These are phyloP conservation scores for Athalia circularis DNA, from an alignment of 2,888 invertebrate genomes.

Conservation along the genomic window DNA sequence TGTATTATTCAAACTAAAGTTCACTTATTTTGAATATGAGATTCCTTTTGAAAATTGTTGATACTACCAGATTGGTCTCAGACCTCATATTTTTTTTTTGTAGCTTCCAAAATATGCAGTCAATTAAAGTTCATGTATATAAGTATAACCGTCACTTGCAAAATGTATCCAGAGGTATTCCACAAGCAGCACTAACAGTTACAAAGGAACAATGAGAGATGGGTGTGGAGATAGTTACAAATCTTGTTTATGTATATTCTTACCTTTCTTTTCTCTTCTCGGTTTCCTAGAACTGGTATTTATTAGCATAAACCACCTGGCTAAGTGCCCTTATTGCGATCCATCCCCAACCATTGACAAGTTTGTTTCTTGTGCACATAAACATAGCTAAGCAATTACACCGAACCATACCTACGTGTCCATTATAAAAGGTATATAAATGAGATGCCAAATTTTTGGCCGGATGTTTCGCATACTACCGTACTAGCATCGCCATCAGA, in stretches of 20 bases:
- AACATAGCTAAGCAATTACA: constrained; percentile 40
- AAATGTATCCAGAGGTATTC: constrained; percentile 11
- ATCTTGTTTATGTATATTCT: constrained; percentile 26
- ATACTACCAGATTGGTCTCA: no score
- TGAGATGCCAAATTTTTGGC: constrained; percentile 15
- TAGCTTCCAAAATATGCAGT: no score
- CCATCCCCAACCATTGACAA: background rate
- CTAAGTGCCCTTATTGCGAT: constrained; percentile 14
- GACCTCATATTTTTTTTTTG: no score
- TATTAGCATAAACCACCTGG: constrained; percentile 34
- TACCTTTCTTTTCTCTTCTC: constrained; percentile 22
- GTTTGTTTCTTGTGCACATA: background rate
- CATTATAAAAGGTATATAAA: background rate
- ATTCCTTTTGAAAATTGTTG: no score
- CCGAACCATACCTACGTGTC: constrained; percentile 10
- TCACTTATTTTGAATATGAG: no score
- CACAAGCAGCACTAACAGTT: constrained; percentile 1
- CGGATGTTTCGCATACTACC: constrained; percentile 11
- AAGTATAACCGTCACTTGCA: no score
- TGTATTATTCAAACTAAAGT: no score
- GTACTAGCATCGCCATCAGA: background rate
- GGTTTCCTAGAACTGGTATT: constrained; percentile 13
- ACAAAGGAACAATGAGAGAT: constrained; percentile 25
- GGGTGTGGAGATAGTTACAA: constrained; percentile 6
- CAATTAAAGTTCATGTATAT: no score